Evolutionary conservation across 2,113 vertebrate genomes (phyloP), one percentile per base, ranked within the genome.

Genomic region (Bos javanicus): DNA sequence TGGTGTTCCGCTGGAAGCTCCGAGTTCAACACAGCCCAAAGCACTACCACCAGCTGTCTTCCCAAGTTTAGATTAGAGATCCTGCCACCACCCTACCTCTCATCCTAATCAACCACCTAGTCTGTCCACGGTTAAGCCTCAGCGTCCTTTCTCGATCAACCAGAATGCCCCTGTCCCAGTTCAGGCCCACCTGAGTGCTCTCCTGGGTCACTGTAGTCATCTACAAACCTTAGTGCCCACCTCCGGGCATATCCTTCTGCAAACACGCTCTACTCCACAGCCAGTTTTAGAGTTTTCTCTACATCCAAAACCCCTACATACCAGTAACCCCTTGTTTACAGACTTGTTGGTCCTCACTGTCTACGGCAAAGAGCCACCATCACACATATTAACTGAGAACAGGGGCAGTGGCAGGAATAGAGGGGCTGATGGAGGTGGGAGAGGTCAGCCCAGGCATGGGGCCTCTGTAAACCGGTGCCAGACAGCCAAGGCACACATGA

Each of bases 81-180:
- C 17, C 19, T 43, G 19, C 15, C 62, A 30, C n/a, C 62, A n/a
- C 5, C 36, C 19, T 10, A 21, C 57, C 74, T 78, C 25, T 60
- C 14, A 48, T 10, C 13, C 33, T 36, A 36, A 36, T 36, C 26
- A n/a, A 2, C 36, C 43, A n/a, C 36, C 46, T 71, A 2, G 81
- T 23, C 46, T 71, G 48, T 3, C 25, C 4, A 14, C 0, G 0
- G 64, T 8, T 14, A 7, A 9, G 16, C n/a, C 5, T 36, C n/a
- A 6, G 16, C 4, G 16, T 52, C 80, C 39, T 76, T 30, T 9
- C 62, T 71, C 3, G 3, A 83, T 28, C 43, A 86, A 36, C 9
- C 39, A 52, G 84, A 46, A 67, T 1, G 0, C 33, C 2, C 16
- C 36, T 60, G 39, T 50, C 80, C 83, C n/a, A 2, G 26, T 15